phyloP scores from a whole-genome alignment of 2,113 vertebrate species.

The Seriola quinqueradiata region DNA sequence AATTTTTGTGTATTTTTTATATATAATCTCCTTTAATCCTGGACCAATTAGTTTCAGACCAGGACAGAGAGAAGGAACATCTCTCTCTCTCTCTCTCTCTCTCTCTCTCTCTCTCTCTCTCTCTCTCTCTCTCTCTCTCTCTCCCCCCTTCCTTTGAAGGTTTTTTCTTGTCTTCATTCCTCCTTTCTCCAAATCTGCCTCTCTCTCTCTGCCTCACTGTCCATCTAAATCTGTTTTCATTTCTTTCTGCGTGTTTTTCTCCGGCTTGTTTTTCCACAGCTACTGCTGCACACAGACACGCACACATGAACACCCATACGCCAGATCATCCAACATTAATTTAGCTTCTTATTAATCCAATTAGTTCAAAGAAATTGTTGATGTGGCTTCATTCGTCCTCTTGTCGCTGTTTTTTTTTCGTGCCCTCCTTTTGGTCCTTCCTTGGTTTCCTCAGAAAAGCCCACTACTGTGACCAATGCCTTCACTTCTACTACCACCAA shows the following conservation, averaged over 20 bases:
- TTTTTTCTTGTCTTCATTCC: conserved; percentile 32
- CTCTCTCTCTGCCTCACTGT: conserved; percentile 16
- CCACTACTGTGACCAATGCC: too few species aligned
- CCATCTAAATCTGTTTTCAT: conserved; percentile 26
- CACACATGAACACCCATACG: conserved; percentile 20
- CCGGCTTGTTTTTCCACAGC: conserved; percentile 1
- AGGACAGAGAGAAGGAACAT: conserved; percentile 56
- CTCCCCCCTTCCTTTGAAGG: conserved; percentile 30
- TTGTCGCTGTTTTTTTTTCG: neutral
- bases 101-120: neutral
- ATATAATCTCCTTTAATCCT: conserved; percentile 80
- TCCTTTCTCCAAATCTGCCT: conserved; percentile 26
- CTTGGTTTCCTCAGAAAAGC: neutral
- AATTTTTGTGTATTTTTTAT: conserved; percentile 60
- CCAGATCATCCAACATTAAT: conserved; percentile 52
- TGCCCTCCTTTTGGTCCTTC: conserved; percentile 25
- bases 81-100: conserved; percentile 20
- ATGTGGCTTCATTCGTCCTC: conserved; percentile 35
- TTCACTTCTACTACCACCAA: neutral
- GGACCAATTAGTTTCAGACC: conserved; percentile 79
- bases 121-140: neutral
- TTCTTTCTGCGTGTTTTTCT: conserved; percentile 24
- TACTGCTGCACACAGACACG: conserved; percentile 18
- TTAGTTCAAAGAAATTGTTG: conserved; percentile 54
- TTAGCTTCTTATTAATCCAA: conserved; percentile 64